phyloP scores from a whole-genome alignment of 92 coral and sea anemone genomes.

The Zoanthus solanderi region DNA sequence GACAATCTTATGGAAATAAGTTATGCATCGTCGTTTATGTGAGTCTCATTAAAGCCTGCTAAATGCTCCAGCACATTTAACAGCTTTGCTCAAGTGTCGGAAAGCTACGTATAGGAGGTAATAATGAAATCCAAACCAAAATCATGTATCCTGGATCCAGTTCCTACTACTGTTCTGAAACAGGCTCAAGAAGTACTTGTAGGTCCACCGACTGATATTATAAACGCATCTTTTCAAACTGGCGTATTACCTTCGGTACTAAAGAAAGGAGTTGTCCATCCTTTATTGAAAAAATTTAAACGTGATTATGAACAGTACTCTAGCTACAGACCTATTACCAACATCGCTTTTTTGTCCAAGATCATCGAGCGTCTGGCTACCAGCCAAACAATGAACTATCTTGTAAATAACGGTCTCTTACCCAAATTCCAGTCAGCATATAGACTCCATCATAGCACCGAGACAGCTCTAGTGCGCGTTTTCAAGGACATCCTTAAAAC shows the following conservation, averaged over 20 bases:
- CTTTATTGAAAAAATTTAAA: constrained; percentile 18
- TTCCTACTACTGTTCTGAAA: too few relatives aligned
- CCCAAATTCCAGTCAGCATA: too few relatives aligned
- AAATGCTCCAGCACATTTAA: not conserved
- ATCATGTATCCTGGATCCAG: too few relatives aligned
- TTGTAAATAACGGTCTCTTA: not conserved
- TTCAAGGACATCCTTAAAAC: too few relatives aligned
- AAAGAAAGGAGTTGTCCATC: constrained; percentile 47
- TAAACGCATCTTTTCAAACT: too few relatives aligned
- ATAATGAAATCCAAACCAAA: constrained; percentile 21
- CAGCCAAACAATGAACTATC: too few relatives aligned
- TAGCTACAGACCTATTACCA: constrained; percentile 34
- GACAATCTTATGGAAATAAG: not conserved
- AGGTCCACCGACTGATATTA: too few relatives aligned
- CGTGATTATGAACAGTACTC: constrained; percentile 26
- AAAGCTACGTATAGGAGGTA: not conserved
- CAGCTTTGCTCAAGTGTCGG: constrained; percentile 27
- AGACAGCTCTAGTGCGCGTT: too few relatives aligned
- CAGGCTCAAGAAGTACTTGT: too few relatives aligned
- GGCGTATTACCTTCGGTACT: constrained; percentile 16
- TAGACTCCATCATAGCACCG: too few relatives aligned
- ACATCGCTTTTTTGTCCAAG: constrained; percentile 25
- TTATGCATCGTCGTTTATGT: not conserved
- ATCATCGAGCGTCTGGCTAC: too few relatives aligned
- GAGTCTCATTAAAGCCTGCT: not conserved